Evolutionary conservation across 2,113 vertebrate species (phyloP), one percentile per base, ranked within the genome.

Genomic region (Enhydra lutris): DNA sequence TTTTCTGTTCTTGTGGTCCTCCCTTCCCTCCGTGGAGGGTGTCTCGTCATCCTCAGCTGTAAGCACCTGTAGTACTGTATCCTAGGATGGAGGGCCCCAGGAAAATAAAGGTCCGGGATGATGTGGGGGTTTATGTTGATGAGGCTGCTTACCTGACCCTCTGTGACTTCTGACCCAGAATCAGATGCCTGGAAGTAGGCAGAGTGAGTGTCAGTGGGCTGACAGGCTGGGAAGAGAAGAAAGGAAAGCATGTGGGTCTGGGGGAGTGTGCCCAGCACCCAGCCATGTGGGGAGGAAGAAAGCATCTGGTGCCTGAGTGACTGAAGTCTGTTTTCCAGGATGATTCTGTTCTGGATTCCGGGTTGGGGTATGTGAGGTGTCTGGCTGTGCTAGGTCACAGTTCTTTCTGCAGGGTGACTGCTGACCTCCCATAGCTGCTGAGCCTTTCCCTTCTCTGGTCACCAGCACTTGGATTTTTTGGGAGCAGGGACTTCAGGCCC

Each of bases 141-240:
- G 80, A 57, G 31, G 47, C 57, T 24, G 45, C 42, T 69, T 81
- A 36, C 80, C 29, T 69, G 83, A 73, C 52, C 80, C n/a, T 17
- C 24, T 73, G 84, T 81, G 82, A 65, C 34, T 71, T 88, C 92
- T 61, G 67, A 78, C 65, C 17, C n/a, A n/a, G 63, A 45, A 45
- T 31, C 7, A 0, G 63, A 55, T n/a, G 47, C 42, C 7, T n/a
- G 84, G 26, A 57, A 15, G 47, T n/a, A 50, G 81, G 52, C 73
- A 42, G 23, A n/a, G 39, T 90, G 34, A 20, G 29, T 74, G 79
- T 76, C 9, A 61, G 67, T n/a, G 83, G 50, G 6, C 47, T 45
- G 79, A 26, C 17, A 34, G 79, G 23, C 31, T 83, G 29, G 47
- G 36, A 52, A 23, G 59, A 69, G 31, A 76, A 47, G 65, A 73